Percentiles rank a stretch among this genome's conserved stretches.
Evolutionary conservation across 1,140 invertebrate genomes (phyloP).

Genomic region (Nixonia krombeini): DNA sequence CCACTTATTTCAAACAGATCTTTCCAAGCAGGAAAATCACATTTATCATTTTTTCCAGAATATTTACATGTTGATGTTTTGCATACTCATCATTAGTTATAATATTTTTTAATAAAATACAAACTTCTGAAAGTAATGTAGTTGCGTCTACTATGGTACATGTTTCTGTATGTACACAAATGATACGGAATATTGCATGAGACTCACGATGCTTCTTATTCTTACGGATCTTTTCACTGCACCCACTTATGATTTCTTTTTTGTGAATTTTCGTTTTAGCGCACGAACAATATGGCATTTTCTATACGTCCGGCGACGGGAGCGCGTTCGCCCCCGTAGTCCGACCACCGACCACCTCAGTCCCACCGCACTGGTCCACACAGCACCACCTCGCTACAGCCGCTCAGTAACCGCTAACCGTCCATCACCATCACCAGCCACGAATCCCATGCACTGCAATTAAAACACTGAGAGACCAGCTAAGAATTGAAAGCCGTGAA

Average conservation of each 20-base stretch:
- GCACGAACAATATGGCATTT: conserved; percentile 73
- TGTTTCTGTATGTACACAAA: too few relatives aligned
- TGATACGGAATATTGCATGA: too few relatives aligned
- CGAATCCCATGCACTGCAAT: conserved; percentile 59
- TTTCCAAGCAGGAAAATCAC: too few relatives aligned
- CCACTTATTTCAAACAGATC: too few relatives aligned
- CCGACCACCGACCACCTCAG: conserved; percentile 73
- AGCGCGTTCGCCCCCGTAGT: conserved; percentile 77
- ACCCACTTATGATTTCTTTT: conserved; percentile 46
- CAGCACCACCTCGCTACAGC: conserved; percentile 72
- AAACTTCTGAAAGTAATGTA: too few relatives aligned
- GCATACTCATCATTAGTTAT: too few relatives aligned
- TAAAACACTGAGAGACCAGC: conserved; percentile 55
- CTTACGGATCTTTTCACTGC: too few relatives aligned
- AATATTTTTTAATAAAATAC: too few relatives aligned
- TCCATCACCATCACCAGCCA: conserved; percentile 59
- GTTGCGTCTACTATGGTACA: too few relatives aligned
- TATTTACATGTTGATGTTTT: too few relatives aligned
- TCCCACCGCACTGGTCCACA: conserved; percentile 74
- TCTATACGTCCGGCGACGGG: conserved; percentile 71
- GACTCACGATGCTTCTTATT: too few relatives aligned
- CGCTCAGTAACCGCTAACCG: conserved; percentile 75
- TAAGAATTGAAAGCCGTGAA: conserved; percentile 48
- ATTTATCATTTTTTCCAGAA: too few relatives aligned
- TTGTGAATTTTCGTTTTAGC: conserved; percentile 74